These are phyloP conservation scores for Holothuria leucospilota DNA, from an alignment of 53 echinoderm and acorn worm species.

Conservation along the genomic window DNA sequence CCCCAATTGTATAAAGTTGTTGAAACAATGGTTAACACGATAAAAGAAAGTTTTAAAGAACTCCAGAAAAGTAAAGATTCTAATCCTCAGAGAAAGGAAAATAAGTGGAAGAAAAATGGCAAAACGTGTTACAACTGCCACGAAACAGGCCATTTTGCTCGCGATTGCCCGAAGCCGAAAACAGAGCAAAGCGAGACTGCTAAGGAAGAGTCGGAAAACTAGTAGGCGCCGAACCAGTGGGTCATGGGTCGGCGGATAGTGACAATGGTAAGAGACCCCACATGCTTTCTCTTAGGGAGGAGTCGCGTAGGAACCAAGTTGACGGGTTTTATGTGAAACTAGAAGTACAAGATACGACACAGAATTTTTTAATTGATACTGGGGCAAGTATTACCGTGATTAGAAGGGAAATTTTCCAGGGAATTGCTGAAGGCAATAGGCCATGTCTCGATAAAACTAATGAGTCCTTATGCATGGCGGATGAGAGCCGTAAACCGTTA, in stretches of 20 bases:
- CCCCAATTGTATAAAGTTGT: not conserved
- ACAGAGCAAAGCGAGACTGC: not conserved
- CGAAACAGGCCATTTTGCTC: not conserved
- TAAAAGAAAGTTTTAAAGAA: not conserved
- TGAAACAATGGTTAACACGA: not conserved
- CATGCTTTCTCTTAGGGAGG: too few relatives aligned
- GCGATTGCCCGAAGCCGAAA: not conserved
- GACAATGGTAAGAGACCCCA: too few relatives aligned
- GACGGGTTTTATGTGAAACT: too few relatives aligned
- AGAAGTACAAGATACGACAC: too few relatives aligned
- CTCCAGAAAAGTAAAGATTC: slow-evolving; percentile 4
- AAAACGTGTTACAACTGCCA: slow-evolving; percentile 16
- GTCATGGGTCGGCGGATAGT: not conserved
- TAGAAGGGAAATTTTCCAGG: too few relatives aligned
- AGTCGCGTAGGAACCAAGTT: too few relatives aligned
- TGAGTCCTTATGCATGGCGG: too few relatives aligned
- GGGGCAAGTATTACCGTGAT: too few relatives aligned
- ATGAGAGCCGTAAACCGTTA: too few relatives aligned
- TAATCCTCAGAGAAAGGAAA: not conserved
- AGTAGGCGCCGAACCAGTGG: not conserved
- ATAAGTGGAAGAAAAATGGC: not conserved
- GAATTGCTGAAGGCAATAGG: too few relatives aligned
- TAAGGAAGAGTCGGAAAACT: not conserved
- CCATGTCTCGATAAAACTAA: too few relatives aligned
- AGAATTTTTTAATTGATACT: too few relatives aligned